These are phyloP conservation scores for Cettia cetti DNA, from an alignment of 2,113 vertebrate genomes.

Conservation along the genomic window DNA sequence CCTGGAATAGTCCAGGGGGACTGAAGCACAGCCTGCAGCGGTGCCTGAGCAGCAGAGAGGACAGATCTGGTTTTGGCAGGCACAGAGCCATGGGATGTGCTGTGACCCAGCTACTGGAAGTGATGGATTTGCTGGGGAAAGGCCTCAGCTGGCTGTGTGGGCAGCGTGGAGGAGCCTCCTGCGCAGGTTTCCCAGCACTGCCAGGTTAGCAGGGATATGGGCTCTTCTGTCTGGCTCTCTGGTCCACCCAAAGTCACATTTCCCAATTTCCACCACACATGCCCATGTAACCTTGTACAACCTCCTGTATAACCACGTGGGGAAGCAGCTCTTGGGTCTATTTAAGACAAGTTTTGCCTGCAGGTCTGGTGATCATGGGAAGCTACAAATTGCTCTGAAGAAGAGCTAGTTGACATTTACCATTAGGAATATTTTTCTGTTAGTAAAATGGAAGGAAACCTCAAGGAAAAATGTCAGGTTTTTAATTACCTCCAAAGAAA, in stretches of 20 bases:
- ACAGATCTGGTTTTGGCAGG: slow-evolving; percentile 15
- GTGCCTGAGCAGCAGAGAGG: not conserved
- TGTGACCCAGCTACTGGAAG: slow-evolving; percentile 1
- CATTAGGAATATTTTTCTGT: not conserved
- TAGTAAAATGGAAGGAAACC: not conserved
- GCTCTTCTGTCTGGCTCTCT: not conserved
- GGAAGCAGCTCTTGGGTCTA: not conserved
- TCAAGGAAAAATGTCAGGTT: not conserved
- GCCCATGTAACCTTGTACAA: not conserved
- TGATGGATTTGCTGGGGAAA: not conserved
- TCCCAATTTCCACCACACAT: not conserved
- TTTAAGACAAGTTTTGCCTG: not conserved
- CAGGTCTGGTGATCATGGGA: not conserved
- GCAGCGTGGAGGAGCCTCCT: not conserved
- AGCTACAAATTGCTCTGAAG: not conserved
- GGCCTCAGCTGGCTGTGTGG: not conserved
- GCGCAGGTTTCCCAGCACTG: not conserved
- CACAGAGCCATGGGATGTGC: not conserved
- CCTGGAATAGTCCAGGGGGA: not conserved
- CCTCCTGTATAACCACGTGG: not conserved
- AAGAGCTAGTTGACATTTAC: not conserved
- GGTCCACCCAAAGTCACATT: not conserved
- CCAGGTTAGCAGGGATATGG: accelerated
- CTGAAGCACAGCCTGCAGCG: not conserved
- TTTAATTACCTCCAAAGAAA: slow-evolving; percentile 21